Percentiles rank a stretch among this genome's conserved stretches.
Conservation (phyloP, 2,113 vertebrate species). For the Bothrops jararaca region DNA sequence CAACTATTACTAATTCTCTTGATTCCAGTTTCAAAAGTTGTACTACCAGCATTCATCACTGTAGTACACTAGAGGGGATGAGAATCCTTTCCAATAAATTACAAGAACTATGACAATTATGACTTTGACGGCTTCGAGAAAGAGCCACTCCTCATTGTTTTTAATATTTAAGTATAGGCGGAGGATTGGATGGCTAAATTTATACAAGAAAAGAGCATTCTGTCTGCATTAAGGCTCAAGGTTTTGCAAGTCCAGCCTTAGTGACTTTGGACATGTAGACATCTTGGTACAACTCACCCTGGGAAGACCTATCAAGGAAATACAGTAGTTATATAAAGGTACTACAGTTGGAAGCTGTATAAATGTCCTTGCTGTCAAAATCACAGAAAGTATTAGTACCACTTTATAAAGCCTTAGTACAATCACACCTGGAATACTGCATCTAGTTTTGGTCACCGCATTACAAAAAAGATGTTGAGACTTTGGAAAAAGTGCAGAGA, state of each 20-base stretch:
- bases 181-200: not conserved
- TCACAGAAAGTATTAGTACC: not conserved
- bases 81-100: constrained; percentile 83
- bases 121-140: constrained; percentile 71
- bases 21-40: constrained; percentile 79
- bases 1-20: constrained; percentile 83
- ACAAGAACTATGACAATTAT: constrained; percentile 82
- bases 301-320: not conserved
- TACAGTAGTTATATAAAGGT: not conserved
- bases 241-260: not conserved
- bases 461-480: too few species aligned
- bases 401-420: not conserved
- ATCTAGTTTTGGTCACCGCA: not conserved
- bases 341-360: not conserved
- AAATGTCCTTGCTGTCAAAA: not conserved
- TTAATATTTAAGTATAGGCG: not conserved
- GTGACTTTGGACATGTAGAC: not conserved
- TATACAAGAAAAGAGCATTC: not conserved
- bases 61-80: constrained; percentile 76
- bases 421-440: not conserved
- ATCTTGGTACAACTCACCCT: not conserved
- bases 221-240: not conserved
- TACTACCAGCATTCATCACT: constrained; percentile 79
- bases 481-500: too few species aligned
- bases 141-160: constrained; percentile 25